Percentiles rank a stretch among this genome's conserved stretches.
phyloP scores from a whole-genome alignment of 2,888 invertebrate species.

The Glyphotaelius pellucidus region DNA sequence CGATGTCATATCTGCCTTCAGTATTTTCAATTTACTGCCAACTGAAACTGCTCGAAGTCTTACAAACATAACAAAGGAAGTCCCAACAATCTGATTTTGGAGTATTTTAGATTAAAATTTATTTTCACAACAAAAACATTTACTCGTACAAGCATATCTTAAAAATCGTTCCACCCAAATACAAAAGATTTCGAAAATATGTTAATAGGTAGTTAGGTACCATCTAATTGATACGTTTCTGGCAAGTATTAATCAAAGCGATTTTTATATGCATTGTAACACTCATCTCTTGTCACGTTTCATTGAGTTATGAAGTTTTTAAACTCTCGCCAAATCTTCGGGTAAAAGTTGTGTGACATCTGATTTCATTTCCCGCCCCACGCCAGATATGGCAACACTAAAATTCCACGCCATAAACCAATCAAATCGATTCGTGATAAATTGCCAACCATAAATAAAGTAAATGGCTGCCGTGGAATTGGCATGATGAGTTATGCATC shows the following conservation, averaged over 20 bases:
- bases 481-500: constrained; percentile 75
- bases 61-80: background rate
- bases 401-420: constrained; percentile 72
- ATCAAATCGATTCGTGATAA: constrained; percentile 74
- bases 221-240: background rate
- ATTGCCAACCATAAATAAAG: constrained; percentile 75
- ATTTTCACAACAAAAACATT: background rate
- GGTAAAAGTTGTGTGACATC: constrained; percentile 61
- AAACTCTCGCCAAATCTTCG: background rate
- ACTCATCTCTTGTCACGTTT: background rate
- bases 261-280: background rate
- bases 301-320: background rate
- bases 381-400: constrained; percentile 66
- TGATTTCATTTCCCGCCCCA: constrained; percentile 62
- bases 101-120: background rate
- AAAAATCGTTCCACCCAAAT: too few species aligned
- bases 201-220: background rate
- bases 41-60: background rate
- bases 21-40: constrained; percentile 5
- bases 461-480: constrained; percentile 75
- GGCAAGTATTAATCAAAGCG: background rate
- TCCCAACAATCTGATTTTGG: background rate
- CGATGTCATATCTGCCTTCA: constrained; percentile 12
- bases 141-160: background rate
- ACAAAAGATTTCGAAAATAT: too few species aligned